Percentiles rank a stretch among this genome's conserved stretches.
Conservation (phyloP, 2,113 vertebrate species). For the Agapornis roseicollis region DNA sequence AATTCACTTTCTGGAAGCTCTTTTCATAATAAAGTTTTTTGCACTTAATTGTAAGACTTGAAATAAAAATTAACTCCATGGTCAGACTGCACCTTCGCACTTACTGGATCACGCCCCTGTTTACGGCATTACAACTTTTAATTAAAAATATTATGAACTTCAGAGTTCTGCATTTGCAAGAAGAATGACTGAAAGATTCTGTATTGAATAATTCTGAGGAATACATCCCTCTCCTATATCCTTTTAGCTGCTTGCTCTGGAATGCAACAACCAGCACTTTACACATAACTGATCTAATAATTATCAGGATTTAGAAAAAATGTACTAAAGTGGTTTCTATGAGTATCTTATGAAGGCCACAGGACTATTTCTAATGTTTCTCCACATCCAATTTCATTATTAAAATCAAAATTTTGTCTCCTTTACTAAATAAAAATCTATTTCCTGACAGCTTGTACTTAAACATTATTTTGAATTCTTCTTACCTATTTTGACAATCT, state of each 20-base stretch:
- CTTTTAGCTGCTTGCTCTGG: neutral
- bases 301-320: neutral
- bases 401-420: neutral
- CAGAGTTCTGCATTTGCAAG: neutral
- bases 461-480: neutral
- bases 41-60: neutral
- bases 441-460: neutral
- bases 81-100: neutral
- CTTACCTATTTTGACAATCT: constrained; percentile 92
- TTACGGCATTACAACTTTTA: neutral
- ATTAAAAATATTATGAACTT: neutral
- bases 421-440: neutral
- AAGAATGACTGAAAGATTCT: neutral
- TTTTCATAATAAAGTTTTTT: neutral
- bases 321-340: neutral
- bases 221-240: neutral
- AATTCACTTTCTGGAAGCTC: neutral
- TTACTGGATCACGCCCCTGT: neutral
- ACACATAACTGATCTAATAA: neutral
- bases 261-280: neutral
- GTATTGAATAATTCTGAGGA: neutral
- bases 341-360: neutral
- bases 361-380: neutral
- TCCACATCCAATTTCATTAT: neutral
- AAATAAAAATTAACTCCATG: neutral